These are phyloP conservation scores for Polydrusus pterygomalis DNA, from an alignment of 2,888 invertebrate species.

Conservation along the genomic window DNA sequence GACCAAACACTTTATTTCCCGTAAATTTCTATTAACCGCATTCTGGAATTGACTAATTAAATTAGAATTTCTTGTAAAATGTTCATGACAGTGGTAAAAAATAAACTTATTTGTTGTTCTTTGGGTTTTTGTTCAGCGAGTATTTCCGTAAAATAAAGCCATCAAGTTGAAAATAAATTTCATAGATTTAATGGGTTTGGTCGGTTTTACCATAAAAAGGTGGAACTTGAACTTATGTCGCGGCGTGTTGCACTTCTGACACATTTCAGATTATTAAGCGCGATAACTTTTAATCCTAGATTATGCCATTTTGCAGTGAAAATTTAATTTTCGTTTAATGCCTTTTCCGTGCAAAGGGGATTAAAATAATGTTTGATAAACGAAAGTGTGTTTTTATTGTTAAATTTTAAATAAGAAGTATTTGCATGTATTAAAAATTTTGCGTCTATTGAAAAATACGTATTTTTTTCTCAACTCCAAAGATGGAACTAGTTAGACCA, in stretches of 20 bases:
- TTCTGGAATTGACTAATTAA: too few relatives aligned
- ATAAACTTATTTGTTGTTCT: too few relatives aligned
- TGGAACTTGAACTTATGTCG: constrained; percentile 25
- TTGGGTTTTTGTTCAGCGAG: too few relatives aligned
- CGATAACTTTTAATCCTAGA: constrained; percentile 14
- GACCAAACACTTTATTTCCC: too few relatives aligned
- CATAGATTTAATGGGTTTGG: constrained; percentile 3
- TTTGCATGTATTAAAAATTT: too few relatives aligned
- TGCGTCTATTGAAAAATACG: too few relatives aligned
- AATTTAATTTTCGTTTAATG: constrained; percentile 25
- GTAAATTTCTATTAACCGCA: too few relatives aligned
- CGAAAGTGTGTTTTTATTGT: neutral
- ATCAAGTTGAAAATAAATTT: neutral
- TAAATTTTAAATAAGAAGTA: neutral
- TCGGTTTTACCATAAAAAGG: constrained; percentile 25
- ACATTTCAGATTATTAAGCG: constrained; percentile 25
- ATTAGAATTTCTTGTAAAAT: too few relatives aligned
- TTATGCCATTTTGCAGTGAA: constrained; percentile 19
- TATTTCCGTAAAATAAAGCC: too few relatives aligned
- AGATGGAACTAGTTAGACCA: too few relatives aligned
- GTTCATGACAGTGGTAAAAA: too few relatives aligned
- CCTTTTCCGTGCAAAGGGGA: constrained; percentile 12
- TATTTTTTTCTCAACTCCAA: too few relatives aligned
- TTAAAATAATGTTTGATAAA: neutral
- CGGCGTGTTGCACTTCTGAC: constrained; percentile 37